These are phyloP conservation scores for Neosalanx taihuensis DNA, from an alignment of 2,797 vertebrate species.

Conservation along the genomic window DNA sequence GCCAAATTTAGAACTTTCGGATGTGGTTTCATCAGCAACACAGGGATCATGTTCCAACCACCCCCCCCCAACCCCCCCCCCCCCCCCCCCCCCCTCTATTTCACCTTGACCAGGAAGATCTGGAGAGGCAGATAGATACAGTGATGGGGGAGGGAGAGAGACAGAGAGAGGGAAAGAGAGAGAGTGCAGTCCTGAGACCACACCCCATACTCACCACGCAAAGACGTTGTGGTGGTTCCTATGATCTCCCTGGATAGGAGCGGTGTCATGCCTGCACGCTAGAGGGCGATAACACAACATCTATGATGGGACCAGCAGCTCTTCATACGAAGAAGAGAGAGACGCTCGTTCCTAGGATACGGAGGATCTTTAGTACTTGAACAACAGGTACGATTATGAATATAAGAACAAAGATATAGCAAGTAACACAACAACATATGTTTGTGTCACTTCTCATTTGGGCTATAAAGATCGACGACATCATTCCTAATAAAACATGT, in stretches of 20 bases:
- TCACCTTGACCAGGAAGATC: slow-evolving; percentile 66
- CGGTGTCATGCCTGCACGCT: slow-evolving; percentile 19
- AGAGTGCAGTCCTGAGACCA: not conserved
- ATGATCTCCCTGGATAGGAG: no score
- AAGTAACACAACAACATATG: no score
- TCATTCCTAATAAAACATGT: no score
- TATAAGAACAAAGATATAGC: not conserved
- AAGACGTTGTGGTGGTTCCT: not conserved
- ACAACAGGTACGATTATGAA: not conserved
- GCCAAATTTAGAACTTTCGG: slow-evolving; percentile 72
- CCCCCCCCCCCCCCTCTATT: slow-evolving; percentile 49
- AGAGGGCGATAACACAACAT: slow-evolving; percentile 35
- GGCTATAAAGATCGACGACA: no score
- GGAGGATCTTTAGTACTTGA: not conserved
- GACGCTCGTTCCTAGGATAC: slow-evolving; percentile 52
- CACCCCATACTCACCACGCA: not conserved
- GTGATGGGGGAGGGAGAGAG: slow-evolving; percentile 31
- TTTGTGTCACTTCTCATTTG: no score
- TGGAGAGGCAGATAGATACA: slow-evolving; percentile 35
- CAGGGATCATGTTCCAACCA: slow-evolving; percentile 64
- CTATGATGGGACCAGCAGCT: not conserved
- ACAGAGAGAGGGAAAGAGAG: slow-evolving; percentile 15
- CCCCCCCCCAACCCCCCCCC: slow-evolving; percentile 48
- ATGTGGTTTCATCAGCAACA: slow-evolving; percentile 70
- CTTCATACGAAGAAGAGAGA: slow-evolving; percentile 38